Base-by-base conservation (phyloP, 2,113 vertebrate genomes). In the Campylorhamphus procurvoides region DNA sequence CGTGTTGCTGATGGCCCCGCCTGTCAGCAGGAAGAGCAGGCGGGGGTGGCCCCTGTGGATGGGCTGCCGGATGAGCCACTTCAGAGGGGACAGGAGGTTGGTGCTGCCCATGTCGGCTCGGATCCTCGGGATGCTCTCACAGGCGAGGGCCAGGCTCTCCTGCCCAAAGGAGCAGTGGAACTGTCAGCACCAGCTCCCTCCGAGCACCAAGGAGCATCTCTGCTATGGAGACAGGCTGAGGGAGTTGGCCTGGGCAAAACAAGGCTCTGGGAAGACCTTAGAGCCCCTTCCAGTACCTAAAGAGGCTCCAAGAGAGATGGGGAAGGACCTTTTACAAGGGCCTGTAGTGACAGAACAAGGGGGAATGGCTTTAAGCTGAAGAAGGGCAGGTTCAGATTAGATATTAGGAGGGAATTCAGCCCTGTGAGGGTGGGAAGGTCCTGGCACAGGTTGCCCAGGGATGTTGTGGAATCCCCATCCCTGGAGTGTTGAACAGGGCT, bases 101-200 rank as follows among this genome's bases (percentile, higher is more conserved):
- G 97, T 99, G 23, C 98, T 98, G 2, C 99, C 99, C 99, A 99
- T 99, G 87, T 99, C 99, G 0, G 99, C 99, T 19, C 35, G 96
- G 76, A 99, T 97, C 84, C 95, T 98, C 97, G 96, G 97, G 91
- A 99, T 90, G 91, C 98, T 98, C 24, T 99, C 98, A 16, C 99
- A 99, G 29, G 99, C 99, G 2, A 96, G 7, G 12, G 98, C 97
- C 96, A 99, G 81, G 49, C 95, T 98, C 56, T 99, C 99, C 99
- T 99, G 97, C 46, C 42, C 84, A 63, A 56, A 37, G 44, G 58
- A 92, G 63, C 13, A 17, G 66, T 4, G 22, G 56, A 53, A 64
- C 6, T 1, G 0, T 89, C 55, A 83, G n/a, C 33, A 3, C 29
- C 74, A 7, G 27, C 27, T 2, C 37, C 73, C 78, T 29, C 35